These are phyloP conservation scores for Cydia fagiglandana DNA, from an alignment of 1,140 invertebrate genomes.

Conservation along the genomic window DNA sequence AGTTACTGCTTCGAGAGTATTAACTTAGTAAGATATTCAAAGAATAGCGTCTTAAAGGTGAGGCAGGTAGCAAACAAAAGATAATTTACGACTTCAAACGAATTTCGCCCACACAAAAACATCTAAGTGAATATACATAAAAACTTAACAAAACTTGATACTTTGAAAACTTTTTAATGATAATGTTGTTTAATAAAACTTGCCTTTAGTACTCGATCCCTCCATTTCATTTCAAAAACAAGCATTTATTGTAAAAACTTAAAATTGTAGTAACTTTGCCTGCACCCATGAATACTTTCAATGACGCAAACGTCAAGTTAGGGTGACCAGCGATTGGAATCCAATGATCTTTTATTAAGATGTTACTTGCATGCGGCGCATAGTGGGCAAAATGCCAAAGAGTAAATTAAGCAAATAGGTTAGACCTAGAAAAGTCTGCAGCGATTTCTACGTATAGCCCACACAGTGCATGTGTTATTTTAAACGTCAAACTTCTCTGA, in stretches of 20 bases:
- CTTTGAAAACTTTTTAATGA: not conserved
- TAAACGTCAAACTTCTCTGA: too few species aligned
- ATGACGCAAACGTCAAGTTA: constrained; percentile 31
- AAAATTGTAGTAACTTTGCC: constrained; percentile 43
- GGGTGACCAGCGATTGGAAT: constrained; percentile 3
- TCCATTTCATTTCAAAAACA: constrained; percentile 67
- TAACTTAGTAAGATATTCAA: constrained; percentile 35
- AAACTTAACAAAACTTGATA: constrained; percentile 23
- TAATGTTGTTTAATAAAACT: constrained; percentile 33
- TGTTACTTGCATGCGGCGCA: not conserved
- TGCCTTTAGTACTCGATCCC: constrained; percentile 60
- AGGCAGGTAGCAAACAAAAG: constrained; percentile 56
- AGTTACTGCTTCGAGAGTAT: constrained; percentile 37
- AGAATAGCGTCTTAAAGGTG: constrained; percentile 35
- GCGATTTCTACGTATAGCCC: too few species aligned
- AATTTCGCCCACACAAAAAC: constrained; percentile 64
- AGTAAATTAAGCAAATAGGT: too few species aligned
- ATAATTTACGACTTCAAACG: constrained; percentile 55
- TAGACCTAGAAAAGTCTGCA: too few species aligned
- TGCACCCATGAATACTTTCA: constrained; percentile 31
- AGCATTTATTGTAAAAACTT: constrained; percentile 47
- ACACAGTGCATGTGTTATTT: too few species aligned
- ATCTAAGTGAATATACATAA: constrained; percentile 45
- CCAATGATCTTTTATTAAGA: too few species aligned
- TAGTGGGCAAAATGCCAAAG: too few species aligned